Evolutionary conservation across 2,888 invertebrate species (phyloP), one percentile per base, ranked within the genome.

Genomic region (Kryphioiulus occultus): DNA sequence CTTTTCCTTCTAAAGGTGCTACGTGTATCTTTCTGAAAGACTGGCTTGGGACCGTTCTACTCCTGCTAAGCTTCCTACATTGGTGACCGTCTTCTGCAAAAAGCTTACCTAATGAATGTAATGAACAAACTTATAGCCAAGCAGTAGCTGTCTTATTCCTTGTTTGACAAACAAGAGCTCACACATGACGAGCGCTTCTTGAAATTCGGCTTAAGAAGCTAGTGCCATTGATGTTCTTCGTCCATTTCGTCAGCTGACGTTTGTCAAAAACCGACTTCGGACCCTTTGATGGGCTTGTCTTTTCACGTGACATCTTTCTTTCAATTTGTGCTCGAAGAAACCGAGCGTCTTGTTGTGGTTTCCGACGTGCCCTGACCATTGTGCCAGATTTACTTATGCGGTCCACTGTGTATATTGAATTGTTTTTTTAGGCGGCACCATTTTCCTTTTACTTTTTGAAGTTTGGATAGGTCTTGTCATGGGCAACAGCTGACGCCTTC

Each of bases 271-370:
- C 3, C 68, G 10, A 26, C 12, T 68, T 68, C 68, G 68, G 68
- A 12, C 9, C 26, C 26, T 68, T 68, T 68, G 68, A 68, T 68
- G 68, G 68, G 68, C 68, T 68, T 68, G 68, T 68, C 68, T 26
- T 12, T 53, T n/a, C n/a, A 53, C n/a, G 53, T 53, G 53, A 53
- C 53, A 53, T 53, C 53, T 53, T n/a, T 26, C 68, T 68, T 68
- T 68, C 26, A 68, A 68, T 68, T 26, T 68, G 22, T 68, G 68
- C 9, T 19, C 53, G 53, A 53, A n/a, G 53, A 53, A 53, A n/a
- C 53, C 53, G 53, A 68, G 68, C 68, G 68, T 68, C 68, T 68
- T 68, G 68, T 68, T 68, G 68, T 68, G 68, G 68, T 68, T 68
- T 68, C 68, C 68, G 68, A 26, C 68, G n/a, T 26, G 68, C 26